phyloP scores from a whole-genome alignment of 2,113 vertebrate genomes.

The Melierax canorus region DNA sequence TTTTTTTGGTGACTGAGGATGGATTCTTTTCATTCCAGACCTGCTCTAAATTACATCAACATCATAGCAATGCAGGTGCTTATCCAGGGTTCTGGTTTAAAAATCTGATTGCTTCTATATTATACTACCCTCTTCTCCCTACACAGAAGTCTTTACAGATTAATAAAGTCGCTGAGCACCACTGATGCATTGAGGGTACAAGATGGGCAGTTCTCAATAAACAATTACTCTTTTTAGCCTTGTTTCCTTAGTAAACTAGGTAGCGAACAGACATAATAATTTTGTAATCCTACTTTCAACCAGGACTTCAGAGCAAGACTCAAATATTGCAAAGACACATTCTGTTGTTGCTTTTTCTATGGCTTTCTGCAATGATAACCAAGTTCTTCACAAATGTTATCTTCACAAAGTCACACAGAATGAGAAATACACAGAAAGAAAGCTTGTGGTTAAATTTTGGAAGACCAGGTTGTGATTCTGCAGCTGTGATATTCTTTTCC shows the following conservation, averaged over 20 bases:
- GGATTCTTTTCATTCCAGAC: not conserved
- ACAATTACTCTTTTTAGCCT: not conserved
- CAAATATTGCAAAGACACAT: not conserved
- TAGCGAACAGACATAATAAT: not conserved
- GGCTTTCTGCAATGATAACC: not conserved
- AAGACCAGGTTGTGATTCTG: not conserved
- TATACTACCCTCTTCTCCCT: not conserved
- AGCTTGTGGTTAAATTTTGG: not conserved
- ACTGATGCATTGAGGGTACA: not conserved
- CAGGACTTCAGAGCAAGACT: not conserved
- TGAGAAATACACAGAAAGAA: not conserved
- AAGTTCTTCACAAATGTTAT: rapidly evolving
- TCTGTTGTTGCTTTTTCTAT: not conserved
- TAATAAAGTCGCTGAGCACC: not conserved
- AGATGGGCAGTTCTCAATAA: not conserved
- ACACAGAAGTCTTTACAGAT: not conserved
- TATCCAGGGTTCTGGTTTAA: not conserved
- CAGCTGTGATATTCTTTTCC: not conserved
- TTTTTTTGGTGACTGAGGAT: not conserved
- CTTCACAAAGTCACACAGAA: not conserved
- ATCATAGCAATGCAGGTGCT: not conserved
- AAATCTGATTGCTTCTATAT: not conserved
- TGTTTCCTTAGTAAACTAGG: not conserved
- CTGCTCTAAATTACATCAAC: not conserved
- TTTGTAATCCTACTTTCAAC: not conserved